These are phyloP conservation scores for Serranus cabrilla DNA, from an alignment of 2,797 vertebrate species.

Conservation along the genomic window DNA sequence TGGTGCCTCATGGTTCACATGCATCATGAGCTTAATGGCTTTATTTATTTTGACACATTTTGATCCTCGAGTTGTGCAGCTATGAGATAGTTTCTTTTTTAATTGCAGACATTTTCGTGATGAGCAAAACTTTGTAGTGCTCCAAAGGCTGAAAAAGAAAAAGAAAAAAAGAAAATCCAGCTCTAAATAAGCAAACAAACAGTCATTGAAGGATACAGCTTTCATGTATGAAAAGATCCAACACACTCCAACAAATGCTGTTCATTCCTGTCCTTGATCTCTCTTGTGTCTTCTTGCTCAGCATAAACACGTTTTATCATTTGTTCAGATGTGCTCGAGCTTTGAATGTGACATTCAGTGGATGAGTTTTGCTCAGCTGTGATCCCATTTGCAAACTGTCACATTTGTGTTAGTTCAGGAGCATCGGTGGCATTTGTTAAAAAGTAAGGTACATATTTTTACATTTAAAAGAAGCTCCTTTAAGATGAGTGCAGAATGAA, in stretches of 20 bases:
- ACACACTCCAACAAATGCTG: background rate
- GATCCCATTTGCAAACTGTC: slow-evolving; percentile 4
- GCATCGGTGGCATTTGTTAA: background rate
- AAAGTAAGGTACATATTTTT: background rate
- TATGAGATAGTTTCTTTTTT: background rate
- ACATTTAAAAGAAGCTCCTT: background rate
- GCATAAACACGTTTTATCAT: slow-evolving; percentile 17
- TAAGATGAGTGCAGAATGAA: background rate
- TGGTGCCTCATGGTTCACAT: too few relatives aligned
- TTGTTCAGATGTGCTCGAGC: slow-evolving; percentile 20
- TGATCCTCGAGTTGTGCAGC: background rate
- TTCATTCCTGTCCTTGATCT: slow-evolving; percentile 15
- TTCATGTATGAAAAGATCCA: background rate
- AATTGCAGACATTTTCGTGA: background rate
- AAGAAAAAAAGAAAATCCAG: background rate
- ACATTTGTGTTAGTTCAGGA: background rate
- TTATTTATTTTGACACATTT: too few relatives aligned
- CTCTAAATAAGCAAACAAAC: background rate
- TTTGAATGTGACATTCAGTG: slow-evolving; percentile 1
- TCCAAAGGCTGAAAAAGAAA: background rate
- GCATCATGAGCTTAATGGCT: too few relatives aligned
- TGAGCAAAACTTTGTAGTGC: rapidly evolving
- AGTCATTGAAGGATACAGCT: background rate
- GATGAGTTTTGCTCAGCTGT: background rate
- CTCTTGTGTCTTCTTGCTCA: background rate